Evolutionary conservation across 2,113 vertebrate genomes (phyloP).

Genomic region (Anhinga rufa): DNA sequence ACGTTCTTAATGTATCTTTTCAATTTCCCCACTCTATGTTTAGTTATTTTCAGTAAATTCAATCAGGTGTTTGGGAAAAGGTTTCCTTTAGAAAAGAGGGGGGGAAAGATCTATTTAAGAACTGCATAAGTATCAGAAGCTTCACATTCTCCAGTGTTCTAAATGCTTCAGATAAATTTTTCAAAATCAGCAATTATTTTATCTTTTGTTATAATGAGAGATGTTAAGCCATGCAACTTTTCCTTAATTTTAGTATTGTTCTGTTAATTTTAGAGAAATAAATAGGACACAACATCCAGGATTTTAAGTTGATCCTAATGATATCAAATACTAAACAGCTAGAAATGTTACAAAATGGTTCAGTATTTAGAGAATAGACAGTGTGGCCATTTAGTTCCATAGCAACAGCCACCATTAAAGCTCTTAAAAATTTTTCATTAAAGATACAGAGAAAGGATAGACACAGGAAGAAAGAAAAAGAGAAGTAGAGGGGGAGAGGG

Average conservation of each 20-base stretch:
- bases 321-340: neutral
- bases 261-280: neutral
- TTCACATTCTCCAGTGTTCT: neutral
- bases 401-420: neutral
- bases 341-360: neutral
- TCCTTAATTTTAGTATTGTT: neutral
- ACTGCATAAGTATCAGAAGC: neutral
- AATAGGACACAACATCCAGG: neutral
- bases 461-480: neutral
- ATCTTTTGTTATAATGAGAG: neutral
- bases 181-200: neutral
- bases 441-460: neutral
- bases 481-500: neutral
- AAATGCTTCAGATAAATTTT: neutral
- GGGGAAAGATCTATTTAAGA: neutral
- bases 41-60: neutral
- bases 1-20: neutral
- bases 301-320: neutral
- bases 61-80: neutral
- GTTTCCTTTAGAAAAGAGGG: neutral
- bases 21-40: neutral
- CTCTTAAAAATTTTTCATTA: neutral
- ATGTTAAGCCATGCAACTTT: neutral
- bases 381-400: neutral
- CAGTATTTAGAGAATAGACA: neutral